Conservation (phyloP, 2,113 vertebrate species). For the Macquaria australasica region DNA sequence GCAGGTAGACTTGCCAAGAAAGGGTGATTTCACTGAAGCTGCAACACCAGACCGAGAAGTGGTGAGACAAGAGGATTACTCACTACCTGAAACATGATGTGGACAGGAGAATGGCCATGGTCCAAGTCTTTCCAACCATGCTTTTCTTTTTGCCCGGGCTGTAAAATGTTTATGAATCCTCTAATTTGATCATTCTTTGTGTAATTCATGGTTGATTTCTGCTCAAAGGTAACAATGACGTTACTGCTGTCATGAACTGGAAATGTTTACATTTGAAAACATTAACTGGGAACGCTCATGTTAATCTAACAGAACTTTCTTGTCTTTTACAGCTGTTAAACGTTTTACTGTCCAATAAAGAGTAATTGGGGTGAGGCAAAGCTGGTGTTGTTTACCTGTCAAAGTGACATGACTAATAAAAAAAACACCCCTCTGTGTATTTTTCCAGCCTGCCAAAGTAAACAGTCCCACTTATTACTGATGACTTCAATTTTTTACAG, state of each 20-base stretch:
- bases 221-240: constrained; percentile 64
- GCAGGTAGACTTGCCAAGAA: constrained; percentile 61
- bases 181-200: constrained; percentile 55
- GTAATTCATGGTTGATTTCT: constrained; percentile 46
- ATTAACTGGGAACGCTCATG: constrained; percentile 36
- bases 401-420: constrained; percentile 54
- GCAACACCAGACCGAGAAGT: constrained; percentile 52
- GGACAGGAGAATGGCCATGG: constrained; percentile 31
- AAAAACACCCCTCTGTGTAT: constrained; percentile 60
- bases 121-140: constrained; percentile 21
- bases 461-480: constrained; percentile 68
- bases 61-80: constrained; percentile 67
- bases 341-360: constrained; percentile 68
- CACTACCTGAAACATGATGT: constrained; percentile 61
- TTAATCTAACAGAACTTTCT: constrained; percentile 44
- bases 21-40: constrained; percentile 57
- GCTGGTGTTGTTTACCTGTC: constrained; percentile 58
- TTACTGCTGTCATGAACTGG: constrained; percentile 40
- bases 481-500: constrained; percentile 57
- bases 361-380: constrained; percentile 55
- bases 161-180: constrained; percentile 61
- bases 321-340: constrained; percentile 38
- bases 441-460: constrained; percentile 58
- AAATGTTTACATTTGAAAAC: constrained; percentile 61
- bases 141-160: not conserved